Evolutionary conservation across 2,888 invertebrate genomes (phyloP), one percentile per base, ranked within the genome.

Genomic region (Cyclophora punctaria): DNA sequence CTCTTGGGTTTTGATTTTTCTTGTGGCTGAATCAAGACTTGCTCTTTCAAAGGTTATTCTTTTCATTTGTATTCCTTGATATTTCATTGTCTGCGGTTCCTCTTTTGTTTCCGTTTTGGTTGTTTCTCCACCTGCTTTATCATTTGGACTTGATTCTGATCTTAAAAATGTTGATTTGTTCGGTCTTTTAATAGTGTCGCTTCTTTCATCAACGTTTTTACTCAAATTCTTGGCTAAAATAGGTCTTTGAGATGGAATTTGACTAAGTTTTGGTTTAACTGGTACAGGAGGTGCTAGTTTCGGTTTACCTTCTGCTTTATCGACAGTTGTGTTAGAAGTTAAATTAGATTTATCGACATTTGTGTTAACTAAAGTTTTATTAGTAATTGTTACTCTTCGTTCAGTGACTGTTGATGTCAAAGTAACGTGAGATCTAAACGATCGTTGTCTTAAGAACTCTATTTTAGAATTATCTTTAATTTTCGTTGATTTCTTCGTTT

Each of bases 251-350:
- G 47, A 60, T 4, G 80, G 67, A 50, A 79, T 73, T 56, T 71
- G 78, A 41, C 78, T 64, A 5, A 84, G 67, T 76, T 83, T 87
- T 41, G 92, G 93, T 78, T 93, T 93, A 0, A 81, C 84, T 42
- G 93, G 93, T 55, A 93, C 91, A 0, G 93, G 93, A 3, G 93
- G 93, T 6, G 93, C 93, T 53, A 79, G 51, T 72, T 87, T 88
- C 3, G 89, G 74, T 71, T 90, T 92, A 2, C 57, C 62, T 53
- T 37, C 37, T 37, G 37, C 4, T 37, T 37, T 37, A 4, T 37
- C 37, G 20, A 20, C 20, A 20, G 20, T 20, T 20, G 20, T 20
- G 20, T 20, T 20, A 20, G 20, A 20, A 48, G 58, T 58, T 63
- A 72, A 73, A 49, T 65, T 70, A 37, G 69, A 72, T 51, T 71